Percentiles rank a stretch among this genome's conserved stretches.
Conservation (phyloP, 2,888 invertebrate genomes). For the Phrixothrix hirtus region DNA sequence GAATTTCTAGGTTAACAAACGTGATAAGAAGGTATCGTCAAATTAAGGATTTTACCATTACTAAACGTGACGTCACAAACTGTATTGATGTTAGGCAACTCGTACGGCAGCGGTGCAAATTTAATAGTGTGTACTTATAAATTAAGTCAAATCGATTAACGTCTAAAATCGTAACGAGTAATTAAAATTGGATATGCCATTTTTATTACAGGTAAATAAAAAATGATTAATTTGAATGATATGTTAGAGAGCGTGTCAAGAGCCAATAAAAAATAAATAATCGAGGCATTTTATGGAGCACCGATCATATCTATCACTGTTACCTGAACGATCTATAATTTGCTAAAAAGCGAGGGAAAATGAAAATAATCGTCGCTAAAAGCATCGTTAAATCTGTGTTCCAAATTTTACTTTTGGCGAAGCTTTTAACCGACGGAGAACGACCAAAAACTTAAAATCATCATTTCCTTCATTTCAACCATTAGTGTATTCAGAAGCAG, state of each 20-base stretch:
- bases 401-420: conserved; percentile 3
- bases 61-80: no score
- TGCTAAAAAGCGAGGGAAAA: conserved; percentile 25
- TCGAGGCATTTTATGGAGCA: conserved; percentile 23
- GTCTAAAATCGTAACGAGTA: neutral
- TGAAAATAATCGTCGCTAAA: conserved; percentile 19
- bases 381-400: conserved; percentile 14
- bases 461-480: conserved; percentile 45
- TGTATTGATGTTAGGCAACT: no score
- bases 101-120: neutral
- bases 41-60: no score
- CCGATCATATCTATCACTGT: conserved; percentile 27
- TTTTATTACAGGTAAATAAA: neutral
- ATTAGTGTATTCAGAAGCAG: conserved; percentile 38
- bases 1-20: no score
- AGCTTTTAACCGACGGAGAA: no score
- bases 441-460: conserved; percentile 39
- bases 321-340: conserved; percentile 27
- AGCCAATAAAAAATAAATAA: conserved; percentile 29
- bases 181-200: neutral
- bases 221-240: conserved; percentile 4
- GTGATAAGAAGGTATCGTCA: no score
- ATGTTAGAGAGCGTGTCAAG: conserved; percentile 30
- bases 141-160: no score
- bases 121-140: no score